These are phyloP conservation scores for Chelon auratus DNA, from an alignment of 2,797 vertebrate species.

Conservation along the genomic window DNA sequence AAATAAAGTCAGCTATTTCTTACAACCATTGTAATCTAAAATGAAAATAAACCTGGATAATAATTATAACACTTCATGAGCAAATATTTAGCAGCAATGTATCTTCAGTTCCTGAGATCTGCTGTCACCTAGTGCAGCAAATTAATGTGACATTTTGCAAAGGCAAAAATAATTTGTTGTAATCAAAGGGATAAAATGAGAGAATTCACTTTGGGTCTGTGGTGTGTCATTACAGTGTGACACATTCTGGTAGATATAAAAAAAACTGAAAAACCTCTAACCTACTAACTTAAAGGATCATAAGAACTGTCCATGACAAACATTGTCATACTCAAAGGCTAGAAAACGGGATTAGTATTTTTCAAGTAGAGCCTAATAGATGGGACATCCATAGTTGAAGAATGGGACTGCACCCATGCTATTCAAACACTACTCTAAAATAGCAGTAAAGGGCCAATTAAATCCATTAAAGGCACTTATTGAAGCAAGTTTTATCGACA, in stretches of 20 bases:
- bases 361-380: neutral
- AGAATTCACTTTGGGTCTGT: neutral
- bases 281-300: neutral
- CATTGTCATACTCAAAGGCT: no score
- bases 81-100: neutral
- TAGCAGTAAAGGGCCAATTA: neutral
- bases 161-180: neutral
- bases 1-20: neutral
- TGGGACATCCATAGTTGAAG: neutral
- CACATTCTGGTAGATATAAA: neutral
- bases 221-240: neutral
- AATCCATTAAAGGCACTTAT: neutral
- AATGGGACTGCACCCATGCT: neutral
- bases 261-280: neutral
- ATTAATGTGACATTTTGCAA: slow-evolving; percentile 9
- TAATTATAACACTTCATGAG: no score
- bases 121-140: neutral
- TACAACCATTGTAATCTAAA: neutral
- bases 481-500: neutral
- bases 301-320: neutral
- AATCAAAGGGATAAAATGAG: neutral
- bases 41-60: neutral
- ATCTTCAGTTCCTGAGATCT: neutral
- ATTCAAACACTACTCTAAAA: neutral
- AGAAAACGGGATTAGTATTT: no score